Conservation (phyloP, 2,113 vertebrate genomes). For the Percopsis transmontana region DNA sequence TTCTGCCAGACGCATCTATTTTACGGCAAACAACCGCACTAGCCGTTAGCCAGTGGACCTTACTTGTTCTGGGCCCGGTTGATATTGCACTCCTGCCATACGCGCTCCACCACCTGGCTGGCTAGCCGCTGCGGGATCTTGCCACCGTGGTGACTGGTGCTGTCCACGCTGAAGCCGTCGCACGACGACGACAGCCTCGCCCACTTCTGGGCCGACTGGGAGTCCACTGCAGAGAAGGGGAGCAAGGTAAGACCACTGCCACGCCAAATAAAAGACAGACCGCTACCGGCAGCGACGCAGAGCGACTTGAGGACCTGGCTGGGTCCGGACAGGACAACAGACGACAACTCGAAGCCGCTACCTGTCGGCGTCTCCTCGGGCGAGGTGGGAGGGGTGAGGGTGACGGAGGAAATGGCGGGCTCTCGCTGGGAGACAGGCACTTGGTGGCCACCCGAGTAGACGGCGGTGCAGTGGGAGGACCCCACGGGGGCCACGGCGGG, state of each 20-base stretch:
- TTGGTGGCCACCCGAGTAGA: conserved; percentile 92
- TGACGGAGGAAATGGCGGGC: conserved; percentile 96
- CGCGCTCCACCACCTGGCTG: conserved; percentile 92
- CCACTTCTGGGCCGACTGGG: conserved; percentile 94
- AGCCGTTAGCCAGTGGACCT: conserved; percentile 40
- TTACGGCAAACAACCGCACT: too few relatives aligned
- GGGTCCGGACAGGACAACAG: too few relatives aligned
- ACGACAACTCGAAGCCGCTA: conserved; percentile 60
- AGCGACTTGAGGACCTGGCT: background rate
- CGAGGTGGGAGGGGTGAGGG: conserved; percentile 95
- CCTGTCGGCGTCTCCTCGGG: conserved; percentile 96
- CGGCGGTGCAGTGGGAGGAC: conserved; percentile 87
- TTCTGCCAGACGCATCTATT: too few relatives aligned
- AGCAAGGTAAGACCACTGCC: background rate
- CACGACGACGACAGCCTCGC: conserved; percentile 88
- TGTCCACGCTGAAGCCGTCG: conserved; percentile 89
- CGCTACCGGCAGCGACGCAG: background rate
- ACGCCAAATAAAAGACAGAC: background rate
- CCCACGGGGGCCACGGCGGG: conserved; percentile 85
- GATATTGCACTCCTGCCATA: conserved; percentile 99
- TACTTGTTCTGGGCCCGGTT: conserved; percentile 97
- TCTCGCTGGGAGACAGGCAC: conserved; percentile 95
- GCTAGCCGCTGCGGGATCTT: conserved; percentile 92
- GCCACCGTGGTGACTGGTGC: conserved; percentile 93
- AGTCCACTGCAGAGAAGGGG: conserved; percentile 82